Conservation (phyloP, 2,797 vertebrate species). For the Columba guinea region DNA sequence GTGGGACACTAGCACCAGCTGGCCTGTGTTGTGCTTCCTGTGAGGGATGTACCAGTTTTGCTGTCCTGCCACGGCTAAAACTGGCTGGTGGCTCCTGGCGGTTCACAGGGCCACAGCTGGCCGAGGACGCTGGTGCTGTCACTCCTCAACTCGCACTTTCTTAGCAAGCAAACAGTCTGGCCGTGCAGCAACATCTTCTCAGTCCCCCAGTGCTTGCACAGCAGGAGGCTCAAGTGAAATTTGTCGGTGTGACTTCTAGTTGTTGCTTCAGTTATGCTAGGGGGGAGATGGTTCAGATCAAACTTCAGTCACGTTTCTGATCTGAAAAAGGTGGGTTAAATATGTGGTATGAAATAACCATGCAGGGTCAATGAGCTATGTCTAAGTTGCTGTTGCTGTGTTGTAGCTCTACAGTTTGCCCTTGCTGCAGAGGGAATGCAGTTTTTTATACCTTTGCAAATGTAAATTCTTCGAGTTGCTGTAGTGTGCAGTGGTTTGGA, state of each 20-base stretch:
- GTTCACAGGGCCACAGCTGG: fast-evolving
- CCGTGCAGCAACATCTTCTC: background rate
- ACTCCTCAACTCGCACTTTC: background rate
- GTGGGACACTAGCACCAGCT: background rate
- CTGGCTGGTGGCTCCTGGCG: background rate
- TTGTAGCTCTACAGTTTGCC: background rate
- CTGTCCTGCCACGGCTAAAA: background rate
- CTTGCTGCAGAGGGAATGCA: background rate
- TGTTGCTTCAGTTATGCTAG: background rate
- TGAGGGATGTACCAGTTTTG: background rate
- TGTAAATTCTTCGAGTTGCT: background rate
- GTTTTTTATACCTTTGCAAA: background rate
- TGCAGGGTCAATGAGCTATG: background rate
- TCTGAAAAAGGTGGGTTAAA: background rate
- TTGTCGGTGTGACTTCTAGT: background rate
- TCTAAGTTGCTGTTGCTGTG: background rate
- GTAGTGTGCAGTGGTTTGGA: background rate
- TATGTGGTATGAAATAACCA: background rate
- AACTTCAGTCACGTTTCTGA: background rate
- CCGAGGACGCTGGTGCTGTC: fast-evolving
- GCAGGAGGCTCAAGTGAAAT: background rate
- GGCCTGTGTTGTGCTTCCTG: background rate
- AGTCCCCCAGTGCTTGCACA: too few species aligned
- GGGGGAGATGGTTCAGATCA: background rate
- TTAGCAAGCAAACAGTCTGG: background rate